These are phyloP conservation scores for Triplophysa tibetana DNA, from an alignment of 2,113 vertebrate genomes.

Conservation along the genomic window DNA sequence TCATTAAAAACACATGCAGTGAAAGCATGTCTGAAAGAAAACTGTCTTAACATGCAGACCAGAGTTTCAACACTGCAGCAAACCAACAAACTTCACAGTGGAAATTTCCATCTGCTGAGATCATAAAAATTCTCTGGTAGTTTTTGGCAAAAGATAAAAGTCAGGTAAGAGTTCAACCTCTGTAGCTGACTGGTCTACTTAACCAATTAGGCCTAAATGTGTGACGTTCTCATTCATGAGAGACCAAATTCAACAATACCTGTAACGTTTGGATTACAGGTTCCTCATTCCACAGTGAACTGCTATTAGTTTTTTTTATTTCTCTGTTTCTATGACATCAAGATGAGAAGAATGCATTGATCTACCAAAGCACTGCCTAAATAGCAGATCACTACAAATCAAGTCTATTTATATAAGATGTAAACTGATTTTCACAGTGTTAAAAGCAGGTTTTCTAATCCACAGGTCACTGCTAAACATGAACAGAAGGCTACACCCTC, in stretches of 20 bases:
- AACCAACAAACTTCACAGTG: conserved; percentile 1
- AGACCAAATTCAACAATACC: neutral
- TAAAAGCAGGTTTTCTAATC: neutral
- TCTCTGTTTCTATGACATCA: no score
- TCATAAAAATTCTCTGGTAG: conserved; percentile 35
- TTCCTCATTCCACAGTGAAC: conserved; percentile 21
- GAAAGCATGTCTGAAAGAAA: neutral
- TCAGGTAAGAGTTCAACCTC: neutral
- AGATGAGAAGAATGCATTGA: neutral
- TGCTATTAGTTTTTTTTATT: conserved; percentile 4
- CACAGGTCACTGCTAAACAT: neutral
- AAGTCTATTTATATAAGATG: neutral
- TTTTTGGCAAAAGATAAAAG: conserved; percentile 21
- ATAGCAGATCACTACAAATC: neutral
- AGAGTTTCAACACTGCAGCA: neutral
- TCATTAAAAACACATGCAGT: neutral
- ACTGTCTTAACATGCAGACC: conserved; percentile 32
- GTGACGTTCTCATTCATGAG: neutral
- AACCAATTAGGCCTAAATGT: neutral
- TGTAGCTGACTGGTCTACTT: neutral
- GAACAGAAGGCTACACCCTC: neutral
- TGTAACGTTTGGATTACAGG: neutral
- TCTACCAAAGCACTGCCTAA: neutral
- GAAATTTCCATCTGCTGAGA: conserved; percentile 25
- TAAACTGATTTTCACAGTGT: neutral